These are phyloP conservation scores for Dicycla oo DNA, from an alignment of 2,888 invertebrate genomes.

Conservation along the genomic window DNA sequence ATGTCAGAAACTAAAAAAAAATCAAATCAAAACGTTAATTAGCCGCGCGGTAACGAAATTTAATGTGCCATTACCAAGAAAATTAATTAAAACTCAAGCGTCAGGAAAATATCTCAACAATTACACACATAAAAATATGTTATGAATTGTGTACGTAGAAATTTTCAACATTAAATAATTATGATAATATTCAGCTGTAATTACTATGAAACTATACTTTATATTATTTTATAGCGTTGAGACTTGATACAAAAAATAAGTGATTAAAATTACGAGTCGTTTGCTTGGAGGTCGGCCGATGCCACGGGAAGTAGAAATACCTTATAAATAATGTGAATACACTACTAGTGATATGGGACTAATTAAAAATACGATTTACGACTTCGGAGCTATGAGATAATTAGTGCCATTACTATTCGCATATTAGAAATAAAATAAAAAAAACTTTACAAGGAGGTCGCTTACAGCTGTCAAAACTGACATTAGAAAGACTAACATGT, in stretches of 20 bases:
- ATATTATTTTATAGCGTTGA: slow-evolving; percentile 58
- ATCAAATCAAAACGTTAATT: slow-evolving; percentile 63
- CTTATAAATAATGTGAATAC: slow-evolving; percentile 73
- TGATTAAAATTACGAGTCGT: slow-evolving; percentile 70
- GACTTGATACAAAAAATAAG: slow-evolving; percentile 58
- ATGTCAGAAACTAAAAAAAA: slow-evolving; percentile 47
- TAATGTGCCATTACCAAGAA: slow-evolving; percentile 65
- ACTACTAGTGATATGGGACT: slow-evolving; percentile 67
- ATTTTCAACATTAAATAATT: slow-evolving; percentile 61
- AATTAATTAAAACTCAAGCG: slow-evolving; percentile 52
- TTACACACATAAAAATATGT: slow-evolving; percentile 58
- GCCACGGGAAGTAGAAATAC: slow-evolving; percentile 75
- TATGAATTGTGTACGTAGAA: slow-evolving; percentile 57
- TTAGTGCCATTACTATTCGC: slow-evolving; percentile 69
- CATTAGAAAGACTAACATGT: slow-evolving; percentile 43
- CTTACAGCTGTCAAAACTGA: slow-evolving; percentile 58
- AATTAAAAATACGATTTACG: slow-evolving; percentile 76
- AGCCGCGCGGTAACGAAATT: slow-evolving; percentile 59
- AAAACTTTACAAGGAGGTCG: slow-evolving; percentile 34
- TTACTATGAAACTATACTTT: slow-evolving; percentile 57
- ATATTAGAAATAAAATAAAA: slow-evolving; percentile 44
- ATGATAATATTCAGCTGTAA: slow-evolving; percentile 59
- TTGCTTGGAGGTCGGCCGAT: slow-evolving; percentile 76
- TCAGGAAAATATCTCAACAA: slow-evolving; percentile 61
- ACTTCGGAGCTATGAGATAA: slow-evolving; percentile 68